Evolutionary conservation across 1,140 invertebrate species (phyloP), one percentile per base, ranked within the genome.

Genomic region (Oryzaephilus surinamensis): DNA sequence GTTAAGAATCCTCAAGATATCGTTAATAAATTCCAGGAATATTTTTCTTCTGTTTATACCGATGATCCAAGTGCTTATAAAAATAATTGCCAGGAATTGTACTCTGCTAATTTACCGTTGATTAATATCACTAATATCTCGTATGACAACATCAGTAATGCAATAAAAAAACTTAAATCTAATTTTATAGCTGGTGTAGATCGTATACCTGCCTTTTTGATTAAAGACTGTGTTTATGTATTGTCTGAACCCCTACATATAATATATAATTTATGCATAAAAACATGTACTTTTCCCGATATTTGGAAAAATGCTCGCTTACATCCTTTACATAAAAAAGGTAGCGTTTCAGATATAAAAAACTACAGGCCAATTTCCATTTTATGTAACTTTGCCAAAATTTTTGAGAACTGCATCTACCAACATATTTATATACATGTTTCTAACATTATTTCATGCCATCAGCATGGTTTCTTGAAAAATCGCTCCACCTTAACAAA

Each of bases 321-420:
- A 32, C 13, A 18, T 24, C 38, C 38, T 7, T 32, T 40, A 16
- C 29, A 40, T 40, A 40, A 38, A 38, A n/a, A 16, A 6, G 20
- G 21, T 30, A 16, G 15, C 6, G 14, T 5, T 15, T 12, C 21
- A 16, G 14, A 38, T 11, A 38, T 38, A 28, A 38, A 1, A 32
- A 40, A n/a, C n/a, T n/a, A n/a, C n/a, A n/a, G n/a, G n/a, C n/a
- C n/a, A n/a, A n/a, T n/a, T n/a, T n/a, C n/a, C n/a, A n/a, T n/a
- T n/a, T n/a, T n/a, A n/a, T n/a, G n/a, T n/a, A n/a, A 40, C 32
- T 40, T 40, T 32, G 28, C 29, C 13, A 40, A 40, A 30, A 32
- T 40, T 31, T 31, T 38, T 29, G 37, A 31, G 18, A 31, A 10
- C 5, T n/a, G 15, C 8, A 19, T 38, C 15, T 38, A 30, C 10